Evolutionary conservation across 2,797 vertebrate genomes (phyloP).

Genomic region (Sebastes trivittatus): DNA sequence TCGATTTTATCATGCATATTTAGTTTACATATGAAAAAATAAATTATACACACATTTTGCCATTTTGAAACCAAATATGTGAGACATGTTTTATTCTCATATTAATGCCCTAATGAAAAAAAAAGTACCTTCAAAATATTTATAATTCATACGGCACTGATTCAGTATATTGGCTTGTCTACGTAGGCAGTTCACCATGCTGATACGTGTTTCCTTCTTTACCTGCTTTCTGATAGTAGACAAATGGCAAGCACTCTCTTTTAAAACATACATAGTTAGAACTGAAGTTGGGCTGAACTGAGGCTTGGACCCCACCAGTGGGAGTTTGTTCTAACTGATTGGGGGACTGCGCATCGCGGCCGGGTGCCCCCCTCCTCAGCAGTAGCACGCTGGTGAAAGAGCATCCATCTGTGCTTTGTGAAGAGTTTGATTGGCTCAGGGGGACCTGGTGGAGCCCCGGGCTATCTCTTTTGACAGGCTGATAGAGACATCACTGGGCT

Average conservation of each 20-base stretch:
- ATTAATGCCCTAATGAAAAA: not conserved
- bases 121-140: not conserved
- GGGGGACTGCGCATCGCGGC: conserved; percentile 68
- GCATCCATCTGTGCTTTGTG: conserved; percentile 85
- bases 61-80: not conserved
- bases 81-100: not conserved
- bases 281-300: conserved; percentile 58
- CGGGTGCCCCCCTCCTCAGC: conserved; percentile 63
- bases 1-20: conserved; percentile 62
- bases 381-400: conserved; percentile 83
- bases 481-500: conserved; percentile 88
- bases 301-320: conserved; percentile 65
- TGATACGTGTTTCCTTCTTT: not conserved
- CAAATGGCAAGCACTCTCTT: conserved; percentile 25
- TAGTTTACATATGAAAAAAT: conserved; percentile 32
- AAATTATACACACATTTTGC: conserved; percentile 27
- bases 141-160: not conserved
- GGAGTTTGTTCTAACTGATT: conserved; percentile 74
- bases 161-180: not conserved
- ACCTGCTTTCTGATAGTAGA: not conserved
- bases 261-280: conserved; percentile 56
- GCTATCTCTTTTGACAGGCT: conserved; percentile 89
- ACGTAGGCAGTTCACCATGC: not conserved
- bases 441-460: conserved; percentile 84
- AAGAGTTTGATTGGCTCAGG: conserved; percentile 87